These are phyloP conservation scores for Colletes latitarsis DNA, from an alignment of 1,140 invertebrate genomes.

Conservation along the genomic window DNA sequence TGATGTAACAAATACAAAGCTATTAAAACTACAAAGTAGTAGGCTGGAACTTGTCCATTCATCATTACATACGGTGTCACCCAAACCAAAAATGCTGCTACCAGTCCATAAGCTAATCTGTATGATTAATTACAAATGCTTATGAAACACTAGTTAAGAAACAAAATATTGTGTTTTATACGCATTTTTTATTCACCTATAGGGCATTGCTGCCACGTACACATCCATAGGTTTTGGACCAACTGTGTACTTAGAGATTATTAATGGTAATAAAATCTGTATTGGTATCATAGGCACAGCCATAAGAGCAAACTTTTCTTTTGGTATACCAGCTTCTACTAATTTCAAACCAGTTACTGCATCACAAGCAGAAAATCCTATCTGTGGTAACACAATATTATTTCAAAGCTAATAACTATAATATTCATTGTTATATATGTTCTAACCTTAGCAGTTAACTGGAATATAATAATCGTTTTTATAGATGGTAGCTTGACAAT, in stretches of 20 bases:
- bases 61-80: conserved; percentile 88
- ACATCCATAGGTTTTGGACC: conserved; percentile 94
- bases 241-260: conserved; percentile 93
- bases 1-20: conserved; percentile 94
- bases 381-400: conserved; percentile 80
- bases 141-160: conserved; percentile 8
- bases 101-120: conserved; percentile 91
- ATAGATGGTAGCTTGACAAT: conserved; percentile 94
- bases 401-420: neutral
- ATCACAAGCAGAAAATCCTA: conserved; percentile 98
- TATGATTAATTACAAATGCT: conserved; percentile 46
- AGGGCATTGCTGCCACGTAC: conserved; percentile 94
- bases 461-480: conserved; percentile 87
- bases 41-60: conserved; percentile 86
- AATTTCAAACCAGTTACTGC: conserved; percentile 96
- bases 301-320: conserved; percentile 95
- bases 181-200: conserved; percentile 81
- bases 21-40: conserved; percentile 92
- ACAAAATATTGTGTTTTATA: neutral
- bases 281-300: conserved; percentile 96
- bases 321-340: conserved; percentile 96
- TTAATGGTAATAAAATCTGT: conserved; percentile 95
- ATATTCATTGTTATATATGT: conserved; percentile 1
- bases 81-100: conserved; percentile 92
- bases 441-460: conserved; percentile 94